phyloP scores from a whole-genome alignment of 2,797 vertebrate genomes.

The Hippocampus kuda region DNA sequence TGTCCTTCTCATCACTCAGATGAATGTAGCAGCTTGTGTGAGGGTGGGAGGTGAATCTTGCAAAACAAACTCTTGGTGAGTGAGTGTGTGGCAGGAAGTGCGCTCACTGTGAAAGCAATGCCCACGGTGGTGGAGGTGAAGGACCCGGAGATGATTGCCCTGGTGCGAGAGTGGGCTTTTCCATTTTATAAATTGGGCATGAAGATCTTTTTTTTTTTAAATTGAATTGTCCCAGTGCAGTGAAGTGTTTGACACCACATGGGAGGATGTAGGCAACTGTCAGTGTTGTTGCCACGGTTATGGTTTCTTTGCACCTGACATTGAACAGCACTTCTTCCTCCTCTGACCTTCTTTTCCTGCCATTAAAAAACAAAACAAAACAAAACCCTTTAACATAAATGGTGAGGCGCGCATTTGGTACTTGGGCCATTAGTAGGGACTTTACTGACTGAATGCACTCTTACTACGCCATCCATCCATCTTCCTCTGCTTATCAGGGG shows the following conservation, averaged over 20 bases:
- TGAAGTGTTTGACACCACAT: not conserved
- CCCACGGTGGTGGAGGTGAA: not conserved
- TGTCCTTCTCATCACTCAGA: conserved; percentile 3
- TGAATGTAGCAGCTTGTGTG: conserved; percentile 5
- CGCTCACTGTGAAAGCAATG: not conserved
- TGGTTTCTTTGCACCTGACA: conserved; percentile 3
- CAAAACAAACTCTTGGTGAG: conserved; percentile 8
- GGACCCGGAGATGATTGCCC: not conserved
- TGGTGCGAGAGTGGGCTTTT: too few species aligned
- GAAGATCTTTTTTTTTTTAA: too few species aligned
- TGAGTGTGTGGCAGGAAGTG: conserved; percentile 1
- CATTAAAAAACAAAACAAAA: not conserved
- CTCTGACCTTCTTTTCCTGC: not conserved
- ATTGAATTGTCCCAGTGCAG: not conserved
- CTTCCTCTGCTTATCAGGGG: too few species aligned
- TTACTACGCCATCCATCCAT: not conserved
- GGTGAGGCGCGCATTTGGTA: not conserved
- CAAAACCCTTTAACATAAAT: not conserved
- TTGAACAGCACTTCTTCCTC: not conserved
- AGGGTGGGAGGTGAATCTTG: not conserved
- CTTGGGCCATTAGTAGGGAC: not conserved
- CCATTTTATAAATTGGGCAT: too few species aligned
- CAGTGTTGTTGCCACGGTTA: conserved; percentile 4
- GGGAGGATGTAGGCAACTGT: not conserved
- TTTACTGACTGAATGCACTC: not conserved